Conservation (phyloP, 2,888 invertebrate species). For the Buathra laborator region DNA sequence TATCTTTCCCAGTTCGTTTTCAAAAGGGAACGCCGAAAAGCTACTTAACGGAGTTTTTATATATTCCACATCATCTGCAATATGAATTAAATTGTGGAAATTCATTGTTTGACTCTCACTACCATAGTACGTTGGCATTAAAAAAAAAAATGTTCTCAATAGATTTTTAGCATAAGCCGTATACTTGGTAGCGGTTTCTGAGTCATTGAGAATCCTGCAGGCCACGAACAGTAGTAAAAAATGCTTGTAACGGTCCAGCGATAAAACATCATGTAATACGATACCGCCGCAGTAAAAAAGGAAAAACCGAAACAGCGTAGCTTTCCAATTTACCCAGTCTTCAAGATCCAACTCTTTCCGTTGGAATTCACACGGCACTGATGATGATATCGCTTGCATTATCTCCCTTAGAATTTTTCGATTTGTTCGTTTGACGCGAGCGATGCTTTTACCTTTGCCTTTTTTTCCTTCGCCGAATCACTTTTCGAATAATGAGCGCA, state of each 20-base stretch:
- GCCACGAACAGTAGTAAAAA: slow-evolving; percentile 55
- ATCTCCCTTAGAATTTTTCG: background rate
- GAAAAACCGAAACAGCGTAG: slow-evolving; percentile 63
- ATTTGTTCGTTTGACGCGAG: background rate
- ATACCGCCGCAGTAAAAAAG: slow-evolving; percentile 55
- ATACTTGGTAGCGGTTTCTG: slow-evolving; percentile 19
- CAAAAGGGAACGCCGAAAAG: slow-evolving; percentile 63
- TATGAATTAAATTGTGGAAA: slow-evolving; percentile 64
- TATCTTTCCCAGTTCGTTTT: slow-evolving; percentile 56
- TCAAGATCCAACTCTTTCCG: slow-evolving; percentile 57
- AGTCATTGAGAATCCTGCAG: slow-evolving; percentile 59
- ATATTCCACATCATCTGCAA: slow-evolving; percentile 62
- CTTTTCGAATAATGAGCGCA: background rate
- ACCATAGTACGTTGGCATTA: slow-evolving; percentile 64
- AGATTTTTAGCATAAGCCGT: slow-evolving; percentile 38
- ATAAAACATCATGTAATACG: slow-evolving; percentile 37
- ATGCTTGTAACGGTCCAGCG: slow-evolving; percentile 51
- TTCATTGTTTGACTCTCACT: slow-evolving; percentile 57
- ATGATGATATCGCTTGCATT: background rate
- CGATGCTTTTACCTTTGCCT: background rate
- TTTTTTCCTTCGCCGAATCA: background rate
- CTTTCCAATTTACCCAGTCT: slow-evolving; percentile 58
- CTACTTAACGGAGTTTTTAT: slow-evolving; percentile 39
- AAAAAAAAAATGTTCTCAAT: slow-evolving; percentile 56
- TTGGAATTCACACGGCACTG: slow-evolving; percentile 61